Conservation (phyloP, 2,113 vertebrate genomes). For the Pterophyllum scalare region DNA sequence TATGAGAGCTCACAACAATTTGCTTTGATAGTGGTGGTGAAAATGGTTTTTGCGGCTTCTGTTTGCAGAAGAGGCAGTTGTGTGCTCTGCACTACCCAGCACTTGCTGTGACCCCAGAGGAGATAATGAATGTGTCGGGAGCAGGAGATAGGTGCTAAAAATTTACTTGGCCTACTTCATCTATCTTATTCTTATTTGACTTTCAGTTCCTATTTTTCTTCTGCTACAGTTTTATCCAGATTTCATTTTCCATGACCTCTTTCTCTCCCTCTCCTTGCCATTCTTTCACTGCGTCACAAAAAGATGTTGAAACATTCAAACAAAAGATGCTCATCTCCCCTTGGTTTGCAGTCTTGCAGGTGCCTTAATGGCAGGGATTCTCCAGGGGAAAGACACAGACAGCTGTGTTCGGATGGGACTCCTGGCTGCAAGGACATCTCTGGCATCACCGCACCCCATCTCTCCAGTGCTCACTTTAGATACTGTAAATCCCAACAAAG, state of each 20-base stretch:
- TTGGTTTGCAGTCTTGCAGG: conserved; percentile 84
- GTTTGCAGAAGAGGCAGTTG: conserved; percentile 78
- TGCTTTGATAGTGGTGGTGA: background rate
- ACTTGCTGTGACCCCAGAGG: conserved; percentile 72
- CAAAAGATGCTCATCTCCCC: background rate
- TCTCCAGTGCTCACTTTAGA: conserved; percentile 74
- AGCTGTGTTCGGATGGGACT: conserved; percentile 85
- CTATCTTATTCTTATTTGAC: background rate
- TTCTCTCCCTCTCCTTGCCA: background rate
- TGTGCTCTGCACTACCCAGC: conserved; percentile 87
- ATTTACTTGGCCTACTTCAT: background rate
- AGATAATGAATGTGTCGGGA: conserved; percentile 88
- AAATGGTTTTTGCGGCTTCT: conserved; percentile 21
- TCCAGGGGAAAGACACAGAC: conserved; percentile 79
- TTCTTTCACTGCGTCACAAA: background rate
- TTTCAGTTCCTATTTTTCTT: background rate
- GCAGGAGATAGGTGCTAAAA: conserved; percentile 89
- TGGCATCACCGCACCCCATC: conserved; percentile 82
- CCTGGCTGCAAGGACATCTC: conserved; percentile 81
- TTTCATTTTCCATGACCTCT: background rate
- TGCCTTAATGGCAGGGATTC: conserved; percentile 85
- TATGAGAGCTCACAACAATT: background rate
- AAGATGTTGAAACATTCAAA: background rate
- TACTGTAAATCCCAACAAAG: conserved; percentile 74
- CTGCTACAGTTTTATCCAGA: background rate